phyloP scores from a whole-genome alignment of 2,113 vertebrate genomes.

The Oreochromis spilurus region DNA sequence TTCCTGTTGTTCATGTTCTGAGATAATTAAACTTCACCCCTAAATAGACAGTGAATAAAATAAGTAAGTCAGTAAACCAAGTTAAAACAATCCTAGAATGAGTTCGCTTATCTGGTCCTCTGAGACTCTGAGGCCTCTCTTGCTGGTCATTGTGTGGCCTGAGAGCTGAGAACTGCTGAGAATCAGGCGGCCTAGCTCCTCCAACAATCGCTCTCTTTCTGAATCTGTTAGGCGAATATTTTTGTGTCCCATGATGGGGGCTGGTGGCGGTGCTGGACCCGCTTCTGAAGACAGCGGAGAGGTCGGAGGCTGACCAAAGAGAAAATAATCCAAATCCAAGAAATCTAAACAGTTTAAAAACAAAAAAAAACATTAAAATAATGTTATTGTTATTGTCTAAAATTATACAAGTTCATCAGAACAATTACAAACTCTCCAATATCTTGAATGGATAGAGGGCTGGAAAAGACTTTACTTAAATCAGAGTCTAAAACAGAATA shows the following conservation, averaged over 20 bases:
- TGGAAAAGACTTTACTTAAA: not conserved
- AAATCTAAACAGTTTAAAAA: not conserved
- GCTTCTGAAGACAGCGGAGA: not conserved
- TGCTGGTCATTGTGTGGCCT: not conserved
- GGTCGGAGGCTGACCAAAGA: not conserved
- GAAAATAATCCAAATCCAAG: not conserved
- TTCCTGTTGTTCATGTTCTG: not conserved
- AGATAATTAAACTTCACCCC: not conserved
- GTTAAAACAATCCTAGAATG: not conserved
- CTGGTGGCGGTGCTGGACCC: not conserved
- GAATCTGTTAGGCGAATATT: not conserved
- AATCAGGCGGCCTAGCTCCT: not conserved
- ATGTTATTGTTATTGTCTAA: not conserved
- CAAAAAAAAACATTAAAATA: not conserved
- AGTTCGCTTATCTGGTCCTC: not conserved
- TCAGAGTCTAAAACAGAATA: not conserved
- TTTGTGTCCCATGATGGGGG: not conserved
- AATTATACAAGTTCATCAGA: not conserved
- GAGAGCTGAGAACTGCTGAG: not conserved
- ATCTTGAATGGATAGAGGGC: not conserved
- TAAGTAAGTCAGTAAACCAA: not conserved
- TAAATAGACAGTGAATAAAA: not conserved
- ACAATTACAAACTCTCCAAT: not conserved
- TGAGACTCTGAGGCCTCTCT: not conserved
- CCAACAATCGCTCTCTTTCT: not conserved